A percentile compares a stretch with the other conserved stretches of the same genome.
These are phyloP conservation scores for Pangasianodon hypophthalmus DNA, from an alignment of 2,113 vertebrate genomes.

Conservation along the genomic window DNA sequence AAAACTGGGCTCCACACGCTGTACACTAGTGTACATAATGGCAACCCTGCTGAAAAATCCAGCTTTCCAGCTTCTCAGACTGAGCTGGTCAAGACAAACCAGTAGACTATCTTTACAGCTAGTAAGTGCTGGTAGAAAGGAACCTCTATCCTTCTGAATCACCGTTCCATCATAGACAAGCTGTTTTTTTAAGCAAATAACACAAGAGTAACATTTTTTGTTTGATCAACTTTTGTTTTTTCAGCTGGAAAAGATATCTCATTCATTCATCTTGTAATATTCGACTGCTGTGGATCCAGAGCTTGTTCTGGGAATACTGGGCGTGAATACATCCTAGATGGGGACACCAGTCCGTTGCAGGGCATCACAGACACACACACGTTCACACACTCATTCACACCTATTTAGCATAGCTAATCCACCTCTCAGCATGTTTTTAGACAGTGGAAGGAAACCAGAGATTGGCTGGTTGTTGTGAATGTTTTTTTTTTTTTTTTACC, in stretches of 20 bases:
- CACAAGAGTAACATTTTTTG: too few relatives aligned
- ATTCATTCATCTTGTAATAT: not conserved
- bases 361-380: not conserved
- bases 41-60: not conserved
- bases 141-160: not conserved
- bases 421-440: not conserved
- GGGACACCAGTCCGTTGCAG: not conserved
- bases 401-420: not conserved
- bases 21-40: not conserved
- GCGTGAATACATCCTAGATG: not conserved
- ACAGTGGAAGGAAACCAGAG: not conserved
- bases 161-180: not conserved
- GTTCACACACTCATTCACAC: not conserved
- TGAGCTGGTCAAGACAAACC: not conserved
- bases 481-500: not conserved
- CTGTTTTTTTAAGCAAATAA: not conserved
- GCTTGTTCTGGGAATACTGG: not conserved
- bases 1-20: not conserved
- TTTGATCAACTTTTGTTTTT: too few relatives aligned
- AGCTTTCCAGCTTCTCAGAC: not conserved
- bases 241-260: not conserved
- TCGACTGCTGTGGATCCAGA: not conserved
- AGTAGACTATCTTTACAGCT: not conserved
- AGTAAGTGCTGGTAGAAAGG: not conserved
- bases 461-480: not conserved